phyloP scores from a whole-genome alignment of 2,888 invertebrate species.

The Nesidiocoris tenuis region DNA sequence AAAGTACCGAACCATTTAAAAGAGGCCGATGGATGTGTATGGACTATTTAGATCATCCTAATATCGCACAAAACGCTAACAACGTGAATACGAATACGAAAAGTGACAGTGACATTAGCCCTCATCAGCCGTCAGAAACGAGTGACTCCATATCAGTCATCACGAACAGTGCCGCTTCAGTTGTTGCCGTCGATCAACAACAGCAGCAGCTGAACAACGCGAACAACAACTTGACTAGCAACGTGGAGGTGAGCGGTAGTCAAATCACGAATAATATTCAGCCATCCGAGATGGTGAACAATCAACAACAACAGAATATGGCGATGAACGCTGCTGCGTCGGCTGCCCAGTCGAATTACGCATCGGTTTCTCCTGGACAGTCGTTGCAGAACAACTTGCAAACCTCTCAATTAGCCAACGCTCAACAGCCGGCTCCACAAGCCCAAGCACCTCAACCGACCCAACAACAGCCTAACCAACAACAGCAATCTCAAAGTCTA shows the following conservation, averaged over 20 bases:
- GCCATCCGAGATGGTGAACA: conserved; percentile 41
- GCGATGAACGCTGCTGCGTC: neutral
- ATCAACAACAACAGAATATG: conserved; percentile 33
- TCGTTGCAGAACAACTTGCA: conserved; percentile 52
- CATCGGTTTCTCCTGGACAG: conserved; percentile 53
- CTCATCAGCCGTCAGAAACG: conserved; percentile 31
- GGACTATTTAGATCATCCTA: conserved; percentile 81
- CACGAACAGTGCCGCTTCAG: conserved; percentile 32
- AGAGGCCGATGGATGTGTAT: conserved; percentile 92
- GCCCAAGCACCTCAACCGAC: conserved; percentile 46
- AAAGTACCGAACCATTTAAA: conserved; percentile 90
- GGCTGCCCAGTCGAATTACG: conserved; percentile 49
- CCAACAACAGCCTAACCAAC: conserved; percentile 46
- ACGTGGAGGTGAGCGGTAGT: conserved; percentile 9
- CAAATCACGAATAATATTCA: conserved; percentile 18
- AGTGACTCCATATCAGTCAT: conserved; percentile 29
- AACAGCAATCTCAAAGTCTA: conserved; percentile 51
- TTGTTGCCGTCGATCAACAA: conserved; percentile 24
- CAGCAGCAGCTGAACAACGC: conserved; percentile 44
- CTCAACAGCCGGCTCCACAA: conserved; percentile 49
- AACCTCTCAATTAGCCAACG: conserved; percentile 41
- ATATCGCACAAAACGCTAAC: conserved; percentile 47
- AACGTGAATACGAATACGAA: conserved; percentile 31
- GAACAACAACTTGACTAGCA: conserved; percentile 33
- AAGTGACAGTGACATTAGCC: conserved; percentile 37